Percentiles rank a stretch among this genome's conserved stretches.
phyloP scores from a whole-genome alignment of 2,888 invertebrate species.

The Synanthedon andrenaeformis region DNA sequence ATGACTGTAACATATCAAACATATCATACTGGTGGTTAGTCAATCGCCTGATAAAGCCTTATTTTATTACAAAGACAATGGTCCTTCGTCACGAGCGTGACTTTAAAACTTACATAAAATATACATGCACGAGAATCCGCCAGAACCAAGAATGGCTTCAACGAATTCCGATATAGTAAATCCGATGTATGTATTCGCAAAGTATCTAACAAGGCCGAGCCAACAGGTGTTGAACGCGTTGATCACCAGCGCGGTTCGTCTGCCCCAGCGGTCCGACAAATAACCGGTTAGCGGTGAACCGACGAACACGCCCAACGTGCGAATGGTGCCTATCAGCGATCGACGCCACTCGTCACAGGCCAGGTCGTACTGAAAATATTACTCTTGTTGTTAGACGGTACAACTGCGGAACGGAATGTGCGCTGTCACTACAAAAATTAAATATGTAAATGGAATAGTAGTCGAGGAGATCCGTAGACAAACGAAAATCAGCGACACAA shows the following conservation, averaged over 20 bases:
- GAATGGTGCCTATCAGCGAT: constrained; percentile 76
- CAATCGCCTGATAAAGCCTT: no score
- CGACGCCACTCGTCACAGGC: constrained; percentile 78
- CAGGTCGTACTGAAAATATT: constrained; percentile 62
- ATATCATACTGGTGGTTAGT: not conserved
- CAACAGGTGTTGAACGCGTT: constrained; percentile 70
- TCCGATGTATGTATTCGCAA: constrained; percentile 72
- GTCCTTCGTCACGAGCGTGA: no score
- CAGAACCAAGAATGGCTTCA: constrained; percentile 75
- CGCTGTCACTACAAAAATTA: no score
- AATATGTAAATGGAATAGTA: no score
- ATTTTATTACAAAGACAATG: no score
- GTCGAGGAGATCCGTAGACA: no score
- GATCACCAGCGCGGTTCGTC: constrained; percentile 67
- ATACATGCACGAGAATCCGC: constrained; percentile 77
- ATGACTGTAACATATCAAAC: constrained; percentile 62
- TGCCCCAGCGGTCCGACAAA: constrained; percentile 78
- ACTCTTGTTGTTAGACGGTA: not conserved
- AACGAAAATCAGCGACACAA: no score
- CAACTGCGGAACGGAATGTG: no score
- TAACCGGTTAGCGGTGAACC: constrained; percentile 77
- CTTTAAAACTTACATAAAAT: constrained; percentile 67
- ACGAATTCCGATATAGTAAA: constrained; percentile 76
- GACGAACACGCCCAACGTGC: constrained; percentile 75
- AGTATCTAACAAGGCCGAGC: constrained; percentile 71